Evolutionary conservation across 2,113 vertebrate species (phyloP).

Genomic region (Pelusios castaneus): DNA sequence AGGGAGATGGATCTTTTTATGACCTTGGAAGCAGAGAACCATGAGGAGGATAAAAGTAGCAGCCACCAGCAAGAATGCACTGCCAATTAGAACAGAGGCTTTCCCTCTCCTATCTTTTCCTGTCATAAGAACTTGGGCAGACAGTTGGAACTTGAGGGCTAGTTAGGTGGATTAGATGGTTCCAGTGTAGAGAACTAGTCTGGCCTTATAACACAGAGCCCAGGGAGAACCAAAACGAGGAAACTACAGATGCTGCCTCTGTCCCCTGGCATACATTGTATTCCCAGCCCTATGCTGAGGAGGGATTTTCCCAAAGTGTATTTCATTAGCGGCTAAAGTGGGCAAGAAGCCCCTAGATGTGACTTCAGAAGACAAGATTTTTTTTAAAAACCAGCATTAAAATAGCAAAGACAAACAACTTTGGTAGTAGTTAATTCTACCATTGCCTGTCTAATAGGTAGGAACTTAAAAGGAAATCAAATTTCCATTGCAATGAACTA

Average conservation of each 20-base stretch:
- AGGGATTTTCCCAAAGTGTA: neutral
- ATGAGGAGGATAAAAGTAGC: neutral
- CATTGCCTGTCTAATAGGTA: neutral
- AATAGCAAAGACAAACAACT: neutral
- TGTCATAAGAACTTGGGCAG: neutral
- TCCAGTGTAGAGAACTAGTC: neutral
- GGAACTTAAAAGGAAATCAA: slow-evolving; percentile 28
- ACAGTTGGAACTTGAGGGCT: neutral
- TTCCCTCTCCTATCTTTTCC: neutral
- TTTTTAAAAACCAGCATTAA: neutral
- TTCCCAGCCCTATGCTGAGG: neutral
- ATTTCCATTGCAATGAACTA: neutral
- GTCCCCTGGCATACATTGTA: neutral
- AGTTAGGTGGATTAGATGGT: neutral
- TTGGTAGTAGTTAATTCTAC: neutral
- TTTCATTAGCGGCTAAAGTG: neutral
- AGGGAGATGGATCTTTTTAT: neutral
- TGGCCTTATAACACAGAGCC: neutral
- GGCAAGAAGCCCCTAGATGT: neutral
- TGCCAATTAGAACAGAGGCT: neutral
- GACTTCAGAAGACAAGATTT: neutral
- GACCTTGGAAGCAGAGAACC: neutral
- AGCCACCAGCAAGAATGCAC: neutral
- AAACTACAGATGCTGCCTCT: neutral
- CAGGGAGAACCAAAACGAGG: fast-evolving